phyloP scores from a whole-genome alignment of 1,140 invertebrate genomes.

The Bombus affinis region DNA sequence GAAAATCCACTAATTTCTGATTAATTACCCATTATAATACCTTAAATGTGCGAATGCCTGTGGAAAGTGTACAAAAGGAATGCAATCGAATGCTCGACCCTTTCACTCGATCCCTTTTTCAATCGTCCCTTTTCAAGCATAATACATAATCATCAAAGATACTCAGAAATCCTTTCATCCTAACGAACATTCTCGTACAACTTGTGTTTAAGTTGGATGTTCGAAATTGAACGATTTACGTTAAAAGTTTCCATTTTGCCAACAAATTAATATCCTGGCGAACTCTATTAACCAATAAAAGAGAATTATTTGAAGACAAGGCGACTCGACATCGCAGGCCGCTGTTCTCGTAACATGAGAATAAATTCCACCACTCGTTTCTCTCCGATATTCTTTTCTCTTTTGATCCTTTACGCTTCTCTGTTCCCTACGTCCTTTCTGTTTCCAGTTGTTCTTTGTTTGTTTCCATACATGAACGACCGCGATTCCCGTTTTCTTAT shows the following conservation, averaged over 20 bases:
- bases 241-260: background rate
- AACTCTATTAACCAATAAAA: background rate
- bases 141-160: background rate
- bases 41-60: constrained; percentile 1
- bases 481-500: background rate
- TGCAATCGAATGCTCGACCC: background rate
- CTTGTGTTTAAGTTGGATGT: background rate
- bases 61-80: background rate
- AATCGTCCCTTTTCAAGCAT: background rate
- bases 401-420: background rate
- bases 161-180: background rate
- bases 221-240: background rate
- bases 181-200: too few relatives aligned
- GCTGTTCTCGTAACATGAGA: constrained; percentile 1
- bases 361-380: constrained; percentile 1
- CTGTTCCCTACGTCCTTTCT: background rate
- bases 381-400: background rate
- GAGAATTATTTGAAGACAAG: background rate
- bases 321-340: background rate
- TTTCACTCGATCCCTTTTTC: background rate
- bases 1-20: background rate
- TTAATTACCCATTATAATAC: background rate
- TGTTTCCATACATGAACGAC: background rate
- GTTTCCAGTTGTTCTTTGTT: background rate
- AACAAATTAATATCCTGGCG: background rate